These are phyloP conservation scores for Phortica variegata DNA, from an alignment of 1,140 invertebrate genomes.

Conservation along the genomic window DNA sequence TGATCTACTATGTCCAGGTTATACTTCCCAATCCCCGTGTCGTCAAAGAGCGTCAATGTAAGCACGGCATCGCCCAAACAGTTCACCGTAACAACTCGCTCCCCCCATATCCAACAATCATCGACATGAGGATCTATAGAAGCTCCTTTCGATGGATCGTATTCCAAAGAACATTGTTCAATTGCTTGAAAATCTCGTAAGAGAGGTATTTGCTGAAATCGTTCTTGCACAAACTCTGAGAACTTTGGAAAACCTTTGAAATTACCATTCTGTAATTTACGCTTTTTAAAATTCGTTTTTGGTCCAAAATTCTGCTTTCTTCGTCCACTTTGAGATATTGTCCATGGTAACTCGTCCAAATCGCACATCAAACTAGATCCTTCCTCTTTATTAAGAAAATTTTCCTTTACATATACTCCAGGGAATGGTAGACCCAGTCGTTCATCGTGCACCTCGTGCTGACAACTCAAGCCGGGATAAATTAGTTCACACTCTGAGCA, in stretches of 20 bases:
- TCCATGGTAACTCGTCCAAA: conserved; percentile 85
- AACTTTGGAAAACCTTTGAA: conserved; percentile 88
- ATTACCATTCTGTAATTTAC: conserved; percentile 73
- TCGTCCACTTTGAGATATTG: conserved; percentile 90
- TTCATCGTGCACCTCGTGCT: conserved; percentile 68
- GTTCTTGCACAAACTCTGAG: conserved; percentile 80
- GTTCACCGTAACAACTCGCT: conserved; percentile 93
- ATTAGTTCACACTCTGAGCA: conserved; percentile 74
- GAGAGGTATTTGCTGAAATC: conserved; percentile 67
- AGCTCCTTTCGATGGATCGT: conserved; percentile 80
- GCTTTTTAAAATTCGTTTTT: conserved; percentile 97
- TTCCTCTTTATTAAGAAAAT: conserved; percentile 78
- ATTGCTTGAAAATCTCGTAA: conserved; percentile 82
- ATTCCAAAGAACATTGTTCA: conserved; percentile 96
- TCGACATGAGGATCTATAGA: conserved; percentile 98
- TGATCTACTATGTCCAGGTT: conserved; percentile 63
- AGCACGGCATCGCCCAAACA: conserved; percentile 79
- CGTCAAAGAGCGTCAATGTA: conserved; percentile 69
- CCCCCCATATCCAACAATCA: conserved; percentile 98
- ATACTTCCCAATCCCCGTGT: conserved; percentile 66
- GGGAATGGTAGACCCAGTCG: conserved; percentile 65
- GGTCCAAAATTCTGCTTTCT: conserved; percentile 98
- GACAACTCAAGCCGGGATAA: conserved; percentile 69
- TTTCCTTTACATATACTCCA: conserved; percentile 70
- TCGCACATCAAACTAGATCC: conserved; percentile 66